phyloP scores from a whole-genome alignment of 2,113 vertebrate genomes.

The Coregonus clupeaformis region DNA sequence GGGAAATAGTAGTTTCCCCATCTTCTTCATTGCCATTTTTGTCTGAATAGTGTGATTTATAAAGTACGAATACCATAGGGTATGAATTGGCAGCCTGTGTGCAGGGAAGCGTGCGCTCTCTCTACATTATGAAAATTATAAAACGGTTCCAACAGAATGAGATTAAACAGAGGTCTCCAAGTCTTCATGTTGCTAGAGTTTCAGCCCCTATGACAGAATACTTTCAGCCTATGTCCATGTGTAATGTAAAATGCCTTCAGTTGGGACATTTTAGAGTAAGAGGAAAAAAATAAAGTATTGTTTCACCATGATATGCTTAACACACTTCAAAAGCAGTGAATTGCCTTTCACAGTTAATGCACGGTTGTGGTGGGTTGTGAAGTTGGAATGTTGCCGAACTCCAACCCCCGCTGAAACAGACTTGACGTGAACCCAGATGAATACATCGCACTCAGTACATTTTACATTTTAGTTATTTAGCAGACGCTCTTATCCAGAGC shows the following conservation, averaged over 20 bases:
- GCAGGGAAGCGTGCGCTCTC: constrained; percentile 24
- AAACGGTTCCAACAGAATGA: constrained; percentile 35
- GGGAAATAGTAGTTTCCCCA: background rate
- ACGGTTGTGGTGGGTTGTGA: constrained; percentile 12
- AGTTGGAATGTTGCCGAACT: constrained; percentile 20
- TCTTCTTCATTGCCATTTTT: background rate
- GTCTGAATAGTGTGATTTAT: constrained; percentile 35
- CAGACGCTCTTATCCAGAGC: too few relatives aligned
- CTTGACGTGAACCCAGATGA: background rate
- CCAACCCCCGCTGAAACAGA: constrained; percentile 2
- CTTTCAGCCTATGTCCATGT: constrained; percentile 18
- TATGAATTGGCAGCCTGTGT: constrained; percentile 18
- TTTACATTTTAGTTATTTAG: too few relatives aligned
- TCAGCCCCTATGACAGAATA: constrained; percentile 29
- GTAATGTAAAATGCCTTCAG: constrained; percentile 30
- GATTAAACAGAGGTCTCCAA: constrained; percentile 29
- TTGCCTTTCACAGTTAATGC: constrained; percentile 39
- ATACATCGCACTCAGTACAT: background rate
- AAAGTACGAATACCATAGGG: background rate
- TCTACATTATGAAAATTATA: background rate
- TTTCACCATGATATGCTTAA: constrained; percentile 23
- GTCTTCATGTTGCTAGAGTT: constrained; percentile 46
- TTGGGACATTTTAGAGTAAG: constrained; percentile 12
- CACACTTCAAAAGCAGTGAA: constrained; percentile 35
- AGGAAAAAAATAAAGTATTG: too few relatives aligned